These are phyloP conservation scores for Liasis olivaceus DNA, from an alignment of 2,797 vertebrate species.

Conservation along the genomic window DNA sequence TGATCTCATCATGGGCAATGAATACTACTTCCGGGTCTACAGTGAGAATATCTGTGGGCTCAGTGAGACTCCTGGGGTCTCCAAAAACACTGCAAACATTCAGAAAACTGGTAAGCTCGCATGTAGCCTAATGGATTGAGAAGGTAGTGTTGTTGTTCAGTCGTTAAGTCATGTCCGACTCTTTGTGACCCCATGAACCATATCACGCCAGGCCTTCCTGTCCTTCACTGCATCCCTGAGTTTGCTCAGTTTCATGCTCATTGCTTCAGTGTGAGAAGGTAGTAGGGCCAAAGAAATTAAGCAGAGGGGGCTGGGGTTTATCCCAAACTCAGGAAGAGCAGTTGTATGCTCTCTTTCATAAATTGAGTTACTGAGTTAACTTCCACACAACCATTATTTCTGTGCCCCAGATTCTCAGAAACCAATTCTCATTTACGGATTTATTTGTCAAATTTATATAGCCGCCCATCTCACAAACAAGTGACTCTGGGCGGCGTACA, in stretches of 20 bases:
- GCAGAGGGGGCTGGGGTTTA: not conserved
- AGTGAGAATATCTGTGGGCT: slow-evolving; percentile 89
- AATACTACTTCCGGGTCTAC: slow-evolving; percentile 86
- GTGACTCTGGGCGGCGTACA: not conserved
- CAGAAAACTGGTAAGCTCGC: slow-evolving; percentile 71
- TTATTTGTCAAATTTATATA: no score
- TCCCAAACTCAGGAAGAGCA: not conserved
- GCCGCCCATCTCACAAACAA: no score
- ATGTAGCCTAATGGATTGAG: not conserved
- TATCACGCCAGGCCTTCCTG: no score
- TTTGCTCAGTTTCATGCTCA: no score
- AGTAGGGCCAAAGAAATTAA: not conserved
- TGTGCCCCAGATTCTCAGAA: not conserved
- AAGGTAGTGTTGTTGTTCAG: not conserved
- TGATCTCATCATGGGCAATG: slow-evolving; percentile 91
- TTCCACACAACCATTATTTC: not conserved
- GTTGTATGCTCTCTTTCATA: not conserved
- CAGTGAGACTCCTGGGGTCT: slow-evolving; percentile 78
- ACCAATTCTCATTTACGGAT: not conserved
- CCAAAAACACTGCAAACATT: slow-evolving; percentile 87
- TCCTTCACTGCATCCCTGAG: no score
- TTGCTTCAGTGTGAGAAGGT: not conserved
- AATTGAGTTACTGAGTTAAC: not conserved
- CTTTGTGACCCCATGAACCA: no score
- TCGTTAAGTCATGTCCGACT: no score